These are phyloP conservation scores for Mythimna loreyi DNA, from an alignment of 2,888 invertebrate species.

Conservation along the genomic window DNA sequence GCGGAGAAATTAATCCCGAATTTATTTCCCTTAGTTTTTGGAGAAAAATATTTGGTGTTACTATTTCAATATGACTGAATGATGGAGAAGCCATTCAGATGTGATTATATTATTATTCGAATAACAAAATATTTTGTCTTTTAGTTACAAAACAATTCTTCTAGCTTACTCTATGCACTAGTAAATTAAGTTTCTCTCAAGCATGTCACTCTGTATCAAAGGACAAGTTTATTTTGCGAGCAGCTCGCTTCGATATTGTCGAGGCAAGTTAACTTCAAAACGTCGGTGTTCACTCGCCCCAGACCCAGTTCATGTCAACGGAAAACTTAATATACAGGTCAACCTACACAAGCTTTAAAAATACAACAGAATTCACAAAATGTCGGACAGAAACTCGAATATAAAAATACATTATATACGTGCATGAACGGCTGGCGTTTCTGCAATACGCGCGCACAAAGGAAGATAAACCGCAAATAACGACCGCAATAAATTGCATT, in stretches of 20 bases:
- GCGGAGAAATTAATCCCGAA: no score
- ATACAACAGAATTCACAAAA: constrained; percentile 15
- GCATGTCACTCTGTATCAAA: neutral
- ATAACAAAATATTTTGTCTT: neutral
- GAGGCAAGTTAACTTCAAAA: constrained; percentile 33
- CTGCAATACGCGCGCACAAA: constrained; percentile 23
- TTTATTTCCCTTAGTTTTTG: no score
- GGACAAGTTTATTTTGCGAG: constrained; percentile 22
- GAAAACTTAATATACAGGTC: constrained; percentile 28
- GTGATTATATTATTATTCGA: no score
- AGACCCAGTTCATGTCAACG: constrained; percentile 20
- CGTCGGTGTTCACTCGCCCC: neutral
- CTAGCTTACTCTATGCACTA: neutral
- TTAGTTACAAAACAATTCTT: neutral
- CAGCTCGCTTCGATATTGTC: neutral
- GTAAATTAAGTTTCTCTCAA: constrained; percentile 10
- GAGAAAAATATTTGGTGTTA: no score
- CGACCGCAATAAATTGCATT: constrained; percentile 41
- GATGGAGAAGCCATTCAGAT: no score
- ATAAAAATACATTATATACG: constrained; percentile 25
- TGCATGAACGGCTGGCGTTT: constrained; percentile 4
- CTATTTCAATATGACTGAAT: no score
- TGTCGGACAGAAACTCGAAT: constrained; percentile 2
- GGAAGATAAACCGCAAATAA: constrained; percentile 38
- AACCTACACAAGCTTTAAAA: constrained; percentile 1